Evolutionary conservation across 2,113 vertebrate genomes (phyloP).

Genomic region (Bos indicus): DNA sequence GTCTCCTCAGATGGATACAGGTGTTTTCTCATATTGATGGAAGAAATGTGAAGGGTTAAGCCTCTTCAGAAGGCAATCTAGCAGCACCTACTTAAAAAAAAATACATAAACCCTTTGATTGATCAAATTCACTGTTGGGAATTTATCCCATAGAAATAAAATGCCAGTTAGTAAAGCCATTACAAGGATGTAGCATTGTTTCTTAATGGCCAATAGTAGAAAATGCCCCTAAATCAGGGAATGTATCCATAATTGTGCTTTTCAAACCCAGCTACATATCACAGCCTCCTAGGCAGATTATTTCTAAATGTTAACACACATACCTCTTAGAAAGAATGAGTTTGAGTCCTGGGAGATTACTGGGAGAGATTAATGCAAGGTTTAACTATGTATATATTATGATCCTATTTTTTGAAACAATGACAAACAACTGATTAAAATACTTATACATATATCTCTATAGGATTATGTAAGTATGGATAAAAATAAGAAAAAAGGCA

Average conservation of each 20-base stretch:
- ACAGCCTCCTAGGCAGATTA: neutral
- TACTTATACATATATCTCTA: neutral
- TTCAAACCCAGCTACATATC: neutral
- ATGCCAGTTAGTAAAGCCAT: constrained; percentile 8
- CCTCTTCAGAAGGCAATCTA: neutral
- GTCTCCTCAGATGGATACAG: neutral
- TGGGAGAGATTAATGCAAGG: neutral
- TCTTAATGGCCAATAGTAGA: neutral
- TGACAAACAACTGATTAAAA: neutral
- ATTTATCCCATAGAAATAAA: constrained; percentile 7
- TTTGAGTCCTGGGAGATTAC: neutral
- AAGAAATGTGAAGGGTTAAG: neutral
- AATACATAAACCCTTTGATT: neutral
- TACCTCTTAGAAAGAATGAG: neutral
- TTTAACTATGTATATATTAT: neutral
- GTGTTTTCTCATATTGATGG: neutral
- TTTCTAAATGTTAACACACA: neutral
- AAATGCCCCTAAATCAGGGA: neutral
- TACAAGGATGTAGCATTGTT: neutral
- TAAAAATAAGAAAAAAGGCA: neutral
- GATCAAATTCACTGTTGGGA: neutral
- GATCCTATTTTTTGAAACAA: neutral
- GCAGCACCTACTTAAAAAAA: neutral
- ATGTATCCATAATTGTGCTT: neutral
- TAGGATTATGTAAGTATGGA: neutral